Base-by-base conservation (phyloP, 1,140 invertebrate species). In the Drosophila sulfurigaster region DNA sequence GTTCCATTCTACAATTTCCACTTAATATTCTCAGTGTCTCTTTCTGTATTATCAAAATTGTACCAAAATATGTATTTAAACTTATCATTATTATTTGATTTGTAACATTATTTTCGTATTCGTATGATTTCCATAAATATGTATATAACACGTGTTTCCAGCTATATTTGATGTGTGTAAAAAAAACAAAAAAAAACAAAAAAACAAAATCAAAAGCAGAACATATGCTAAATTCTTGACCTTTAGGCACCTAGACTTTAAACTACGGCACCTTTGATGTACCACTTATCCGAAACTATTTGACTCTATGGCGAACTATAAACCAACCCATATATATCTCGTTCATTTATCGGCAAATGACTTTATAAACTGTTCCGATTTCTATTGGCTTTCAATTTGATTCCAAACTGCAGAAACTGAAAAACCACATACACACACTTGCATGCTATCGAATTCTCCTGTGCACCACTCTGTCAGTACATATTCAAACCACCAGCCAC, bases 121-220 rank as follows among this genome's bases (percentile, higher is more conserved):
- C n/a, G 10, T 78, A 68, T 86, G 15, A 62, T 78, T 81, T 83
- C 30, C 43, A 70, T 69, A 51, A 73, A 59, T 70, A 72, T 66
- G 43, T 60, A 46, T 64, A 63, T 78, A 62, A 48, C 45, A 71
- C 75, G 16, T 66, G 59, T 71, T 70, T 74, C 41, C 43, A 49
- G 41, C 52, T 73, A 67, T 60, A 73, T 56, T 65, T 52, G 58
- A 82, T 82, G 82, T 79, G 74, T 78, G 70, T 83, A 64, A 63
- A 28, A 62, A 46, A 25, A 25, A 25, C 70, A 62, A 65, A 54
- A 67, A 54, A 28, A 66, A 46, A n/a, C n/a, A n/a, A 78, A 62
- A 65, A 54, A 67, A 54, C 35, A 49, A 41, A 52, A 63, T 20
- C 20, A 52, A 54, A 41, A 25, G 10, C 48, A 32, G 32, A 20